Evolutionary conservation across 1,140 invertebrate species (phyloP), one percentile per base, ranked within the genome.

Genomic region (Trachymyrmex septentrionalis): DNA sequence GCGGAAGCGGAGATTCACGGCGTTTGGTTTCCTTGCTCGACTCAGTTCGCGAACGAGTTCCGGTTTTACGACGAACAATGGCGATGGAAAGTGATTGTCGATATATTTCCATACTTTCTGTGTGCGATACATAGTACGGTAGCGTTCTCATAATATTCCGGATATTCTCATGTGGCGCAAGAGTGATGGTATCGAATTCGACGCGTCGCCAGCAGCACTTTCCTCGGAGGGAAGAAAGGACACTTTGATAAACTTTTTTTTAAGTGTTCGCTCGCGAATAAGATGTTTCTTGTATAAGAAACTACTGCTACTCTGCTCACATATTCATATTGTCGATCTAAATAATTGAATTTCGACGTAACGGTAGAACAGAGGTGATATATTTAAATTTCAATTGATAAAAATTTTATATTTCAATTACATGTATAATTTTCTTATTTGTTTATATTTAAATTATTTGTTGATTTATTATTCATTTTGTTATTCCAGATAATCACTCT

Each of bases 401-500:
- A 30, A 24, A 66, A 66, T 53, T n/a, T 57, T 10, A 57, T 57
- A 57, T 57, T 10, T 57, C 7, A 57, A 57, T 57, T n/a, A 10
- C 7, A 57, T n/a, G n/a, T n/a, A n/a, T n/a, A 44, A 44, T 10
- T 44, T 44, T 44, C 38, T 44, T 10, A 44, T 44, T 44, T 44
- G 2, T 50, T 50, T 3, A 4, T 50, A 50, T 16, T 50, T 50
- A 50, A 50, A 50, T 50, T 55, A 55, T 53, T 53, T 53, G 30
- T 34, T 34, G 6, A 34, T 34, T 27, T 21, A 0, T 61, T 38
- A 27, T 66, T 64, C 66, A 85, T 75, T 72, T 57, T 67, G 53
- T 81, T 75, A 71, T 93, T 93, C 14, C 85, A 94, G 93, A n/a
- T 81, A 12, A 30, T 89, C 21, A 38, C 86, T 30, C 34, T 48